Conservation (phyloP, 2,888 invertebrate species). For the Rhopalosiphum nymphaeae region DNA sequence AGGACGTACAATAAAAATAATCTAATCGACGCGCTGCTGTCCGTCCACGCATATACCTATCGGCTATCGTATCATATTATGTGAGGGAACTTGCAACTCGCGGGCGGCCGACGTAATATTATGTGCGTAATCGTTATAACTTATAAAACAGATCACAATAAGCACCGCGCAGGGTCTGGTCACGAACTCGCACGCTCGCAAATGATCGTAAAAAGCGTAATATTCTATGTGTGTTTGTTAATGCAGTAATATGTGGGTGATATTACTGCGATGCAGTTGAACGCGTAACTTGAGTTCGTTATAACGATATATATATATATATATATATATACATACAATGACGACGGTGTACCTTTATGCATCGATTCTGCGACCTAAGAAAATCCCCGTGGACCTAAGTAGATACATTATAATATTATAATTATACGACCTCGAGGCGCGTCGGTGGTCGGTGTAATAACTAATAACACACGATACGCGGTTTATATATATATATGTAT, state of each 20-base stretch:
- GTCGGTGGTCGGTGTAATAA: neutral
- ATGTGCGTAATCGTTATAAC: neutral
- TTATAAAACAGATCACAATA: neutral
- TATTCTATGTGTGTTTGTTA: neutral
- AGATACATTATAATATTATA: neutral
- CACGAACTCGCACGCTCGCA: neutral
- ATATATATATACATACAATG: neutral
- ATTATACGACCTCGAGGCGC: conserved; percentile 10
- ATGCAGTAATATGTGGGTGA: neutral
- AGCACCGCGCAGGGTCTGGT: neutral
- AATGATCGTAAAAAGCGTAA: neutral
- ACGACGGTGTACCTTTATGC: neutral
- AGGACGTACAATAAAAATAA: neutral
- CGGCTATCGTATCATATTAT: neutral
- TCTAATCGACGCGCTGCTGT: neutral
- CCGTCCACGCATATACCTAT: neutral
- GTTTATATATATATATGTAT: neutral
- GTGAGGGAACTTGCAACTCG: neutral
- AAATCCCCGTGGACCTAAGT: neutral
- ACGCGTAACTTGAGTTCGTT: neutral
- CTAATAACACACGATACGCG: neutral
- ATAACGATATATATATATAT: neutral
- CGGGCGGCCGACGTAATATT: neutral
- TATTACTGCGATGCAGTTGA: neutral
- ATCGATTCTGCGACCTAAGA: neutral